A percentile compares a stretch with the other conserved stretches of the same genome.
Evolutionary conservation across 2,888 invertebrate species (phyloP).

Genomic region (Zaprionus bogoriensis): DNA sequence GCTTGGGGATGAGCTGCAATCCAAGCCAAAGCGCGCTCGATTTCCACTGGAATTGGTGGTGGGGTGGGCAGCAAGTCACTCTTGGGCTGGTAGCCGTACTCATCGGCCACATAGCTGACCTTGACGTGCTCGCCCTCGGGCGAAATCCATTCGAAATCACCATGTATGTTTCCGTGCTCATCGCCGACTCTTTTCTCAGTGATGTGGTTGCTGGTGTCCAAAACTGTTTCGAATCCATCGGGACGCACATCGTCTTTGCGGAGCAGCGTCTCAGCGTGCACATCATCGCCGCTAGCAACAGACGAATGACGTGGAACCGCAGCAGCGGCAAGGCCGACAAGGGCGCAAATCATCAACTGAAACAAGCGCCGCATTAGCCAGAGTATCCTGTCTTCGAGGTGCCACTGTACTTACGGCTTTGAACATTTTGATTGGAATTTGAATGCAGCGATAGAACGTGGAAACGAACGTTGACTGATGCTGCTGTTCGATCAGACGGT

Average conservation of each 20-base stretch:
- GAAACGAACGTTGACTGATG: constrained; percentile 60
- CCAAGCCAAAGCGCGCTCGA: constrained; percentile 48
- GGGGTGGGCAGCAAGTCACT: constrained; percentile 56
- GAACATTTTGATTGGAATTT: constrained; percentile 56
- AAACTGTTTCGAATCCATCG: constrained; percentile 63
- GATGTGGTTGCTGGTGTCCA: constrained; percentile 65
- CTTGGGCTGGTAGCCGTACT: constrained; percentile 72
- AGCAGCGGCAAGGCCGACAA: constrained; percentile 55
- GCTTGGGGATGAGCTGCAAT: constrained; percentile 56
- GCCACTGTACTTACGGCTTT: constrained; percentile 56
- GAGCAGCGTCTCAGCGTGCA: constrained; percentile 47
- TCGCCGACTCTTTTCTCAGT: constrained; percentile 54
- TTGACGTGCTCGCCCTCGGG: constrained; percentile 72
- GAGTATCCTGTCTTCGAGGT: not conserved
- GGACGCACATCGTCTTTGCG: constrained; percentile 61
- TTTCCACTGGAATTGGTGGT: constrained; percentile 63
- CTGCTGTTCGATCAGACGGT: not conserved
- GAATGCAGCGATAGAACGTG: constrained; percentile 31
- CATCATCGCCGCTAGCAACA: constrained; percentile 37
- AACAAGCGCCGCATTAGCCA: constrained; percentile 8
- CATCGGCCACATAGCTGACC: constrained; percentile 71
- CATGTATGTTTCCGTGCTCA: constrained; percentile 67
- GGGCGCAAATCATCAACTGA: constrained; percentile 59
- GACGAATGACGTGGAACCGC: not conserved
- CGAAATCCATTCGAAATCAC: constrained; percentile 60